Conservation (phyloP, 2,797 vertebrate species). For the Mus caroli region DNA sequence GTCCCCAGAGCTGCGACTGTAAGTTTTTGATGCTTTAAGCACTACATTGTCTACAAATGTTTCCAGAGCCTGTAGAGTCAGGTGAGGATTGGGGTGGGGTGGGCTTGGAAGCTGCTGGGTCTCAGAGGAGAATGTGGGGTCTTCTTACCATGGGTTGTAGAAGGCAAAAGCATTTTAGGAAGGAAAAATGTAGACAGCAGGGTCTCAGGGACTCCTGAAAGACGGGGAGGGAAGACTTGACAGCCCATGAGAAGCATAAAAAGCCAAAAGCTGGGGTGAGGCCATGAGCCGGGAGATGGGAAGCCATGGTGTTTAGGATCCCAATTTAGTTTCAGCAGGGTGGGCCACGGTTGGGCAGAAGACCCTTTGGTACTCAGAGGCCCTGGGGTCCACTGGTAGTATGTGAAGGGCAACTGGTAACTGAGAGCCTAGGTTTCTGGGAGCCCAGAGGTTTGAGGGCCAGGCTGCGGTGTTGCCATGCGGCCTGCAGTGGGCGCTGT, state of each 20-base stretch:
- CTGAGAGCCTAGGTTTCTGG: fast-evolving
- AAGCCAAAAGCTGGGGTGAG: fast-evolving
- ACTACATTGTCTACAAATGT: neutral
- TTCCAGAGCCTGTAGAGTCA: fast-evolving
- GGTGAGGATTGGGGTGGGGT: too few relatives aligned
- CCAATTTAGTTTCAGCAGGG: too few relatives aligned
- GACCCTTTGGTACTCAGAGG: neutral
- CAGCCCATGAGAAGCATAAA: fast-evolving
- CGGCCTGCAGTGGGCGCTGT: neutral
- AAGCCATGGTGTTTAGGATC: neutral
- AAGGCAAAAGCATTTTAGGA: fast-evolving
- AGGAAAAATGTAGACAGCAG: neutral
- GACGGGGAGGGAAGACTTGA: neutral
- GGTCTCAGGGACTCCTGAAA: neutral
- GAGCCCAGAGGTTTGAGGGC: neutral
- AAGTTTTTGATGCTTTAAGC: neutral
- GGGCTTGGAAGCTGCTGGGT: neutral
- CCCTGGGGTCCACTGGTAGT: fast-evolving
- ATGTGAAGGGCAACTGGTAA: neutral
- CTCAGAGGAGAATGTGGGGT: neutral
- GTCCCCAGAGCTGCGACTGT: fast-evolving
- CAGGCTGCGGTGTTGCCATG: fast-evolving
- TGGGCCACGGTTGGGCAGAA: neutral
- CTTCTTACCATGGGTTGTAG: neutral
- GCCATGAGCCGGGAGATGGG: neutral